These are phyloP conservation scores for Grapholita molesta DNA, from an alignment of 1,140 invertebrate species.

Conservation along the genomic window DNA sequence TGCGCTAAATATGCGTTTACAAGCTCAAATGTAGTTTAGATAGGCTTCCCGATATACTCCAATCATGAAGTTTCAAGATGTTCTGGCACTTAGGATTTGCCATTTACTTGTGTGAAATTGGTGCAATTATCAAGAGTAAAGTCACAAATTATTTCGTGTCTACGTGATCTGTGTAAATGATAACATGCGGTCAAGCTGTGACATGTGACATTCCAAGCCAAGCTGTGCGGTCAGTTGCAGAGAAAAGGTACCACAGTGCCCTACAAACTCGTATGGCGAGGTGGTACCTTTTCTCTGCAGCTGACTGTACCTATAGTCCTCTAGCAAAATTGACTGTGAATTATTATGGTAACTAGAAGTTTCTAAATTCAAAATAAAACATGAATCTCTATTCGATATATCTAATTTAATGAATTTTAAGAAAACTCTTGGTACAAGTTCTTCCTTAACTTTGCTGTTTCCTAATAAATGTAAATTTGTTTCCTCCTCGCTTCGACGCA, in stretches of 20 bases:
- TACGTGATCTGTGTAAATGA: no score
- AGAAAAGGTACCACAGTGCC: no score
- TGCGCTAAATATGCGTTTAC: background rate
- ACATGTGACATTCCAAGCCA: background rate
- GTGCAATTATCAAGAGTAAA: background rate
- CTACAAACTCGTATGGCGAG: no score
- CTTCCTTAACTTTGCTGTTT: background rate
- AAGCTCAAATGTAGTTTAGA: background rate
- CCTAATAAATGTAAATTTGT: background rate
- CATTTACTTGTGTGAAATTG: background rate
- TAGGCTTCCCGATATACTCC: background rate
- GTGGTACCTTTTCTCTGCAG: no score
- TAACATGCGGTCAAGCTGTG: background rate
- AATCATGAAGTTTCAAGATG: background rate
- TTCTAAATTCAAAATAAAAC: slow-evolving; percentile 13
- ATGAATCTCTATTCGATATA: slow-evolving; percentile 10
- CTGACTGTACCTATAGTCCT: slow-evolving; percentile 1
- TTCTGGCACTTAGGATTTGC: background rate
- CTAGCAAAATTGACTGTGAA: background rate
- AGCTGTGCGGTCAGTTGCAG: no score
- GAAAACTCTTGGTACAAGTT: background rate
- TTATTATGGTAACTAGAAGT: background rate
- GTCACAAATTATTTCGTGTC: background rate
- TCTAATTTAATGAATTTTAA: background rate
- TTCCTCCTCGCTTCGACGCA: background rate